These are phyloP conservation scores for Drosophila phalerata DNA, from an alignment of 2,888 invertebrate species.

Conservation along the genomic window DNA sequence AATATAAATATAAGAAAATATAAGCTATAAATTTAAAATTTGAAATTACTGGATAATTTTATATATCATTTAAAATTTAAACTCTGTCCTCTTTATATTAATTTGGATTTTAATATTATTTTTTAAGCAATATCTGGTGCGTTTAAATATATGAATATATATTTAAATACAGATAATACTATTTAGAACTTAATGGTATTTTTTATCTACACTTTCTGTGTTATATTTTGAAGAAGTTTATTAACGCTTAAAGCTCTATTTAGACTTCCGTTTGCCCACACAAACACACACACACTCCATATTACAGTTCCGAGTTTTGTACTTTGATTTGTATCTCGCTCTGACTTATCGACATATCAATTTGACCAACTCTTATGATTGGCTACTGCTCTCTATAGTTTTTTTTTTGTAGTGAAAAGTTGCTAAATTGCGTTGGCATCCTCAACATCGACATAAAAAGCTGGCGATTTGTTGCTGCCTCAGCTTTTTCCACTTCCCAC, in stretches of 20 bases:
- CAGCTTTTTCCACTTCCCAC: conserved; percentile 14
- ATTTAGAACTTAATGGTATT: too few relatives aligned
- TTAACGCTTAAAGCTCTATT: neutral
- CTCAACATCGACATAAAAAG: conserved; percentile 11
- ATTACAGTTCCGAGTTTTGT: conserved; percentile 6
- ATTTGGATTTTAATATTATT: too few relatives aligned
- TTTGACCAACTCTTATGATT: conserved; percentile 30
- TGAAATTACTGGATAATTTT: too few relatives aligned
- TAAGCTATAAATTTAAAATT: too few relatives aligned
- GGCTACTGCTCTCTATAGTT: conserved; percentile 33
- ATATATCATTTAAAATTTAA: too few relatives aligned
- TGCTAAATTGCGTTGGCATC: conserved; percentile 38
- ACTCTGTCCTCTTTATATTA: too few relatives aligned
- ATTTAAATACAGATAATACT: too few relatives aligned
- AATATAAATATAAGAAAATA: too few relatives aligned
- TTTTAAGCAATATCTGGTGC: too few relatives aligned
- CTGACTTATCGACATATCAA: conserved; percentile 2
- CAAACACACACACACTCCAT: neutral
- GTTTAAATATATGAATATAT: too few relatives aligned
- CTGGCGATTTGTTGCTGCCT: conserved; percentile 2
- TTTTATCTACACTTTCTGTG: neutral
- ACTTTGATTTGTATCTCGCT: conserved; percentile 2
- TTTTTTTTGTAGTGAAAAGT: conserved; percentile 6
- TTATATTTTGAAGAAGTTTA: neutral
- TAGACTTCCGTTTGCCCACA: conserved; percentile 2